Base-by-base conservation (phyloP, 2,797 vertebrate species). In the Tadarida brasiliensis region DNA sequence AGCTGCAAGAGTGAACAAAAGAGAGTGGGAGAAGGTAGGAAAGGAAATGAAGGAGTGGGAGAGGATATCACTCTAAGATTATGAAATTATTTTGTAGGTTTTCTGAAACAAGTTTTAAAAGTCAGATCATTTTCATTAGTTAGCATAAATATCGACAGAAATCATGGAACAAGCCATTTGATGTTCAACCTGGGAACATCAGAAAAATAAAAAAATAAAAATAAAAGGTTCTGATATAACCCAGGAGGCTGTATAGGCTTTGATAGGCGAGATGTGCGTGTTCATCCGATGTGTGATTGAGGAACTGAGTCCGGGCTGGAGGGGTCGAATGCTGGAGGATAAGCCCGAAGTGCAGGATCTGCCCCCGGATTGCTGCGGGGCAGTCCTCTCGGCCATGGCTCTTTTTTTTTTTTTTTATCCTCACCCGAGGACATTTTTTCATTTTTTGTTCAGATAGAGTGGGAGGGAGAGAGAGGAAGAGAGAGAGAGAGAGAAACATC, bases 21-120 rank as follows among this genome's bases (percentile, higher is more conserved):
- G 47, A 63, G 12, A 7, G 0, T 44, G 12, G 28, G 20, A 63
- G 26, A 44, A 65, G 8, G 44, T 44, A 19, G 39, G 24, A 54
- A 71, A 86, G 16, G 71, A 67, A 81, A 51, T 74, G 65, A 35
- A 22, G 49, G 12, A 14, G 12, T 33, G 11, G 33, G 12, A 65
- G 22, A n/a, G 61, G 59, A 28, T 8, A 17, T 2, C 5, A 0
- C 15, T 56, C 20, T 67, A 49, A n/a, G 19, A 57, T 4, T 6
- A 67, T n/a, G n/a, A 77, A 71, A 77, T n/a, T 83, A 90, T 26
- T 83, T 19, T 65, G 4, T 74, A 67, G 11, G 11, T 63, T 84
- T 84, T 80, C 89, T 63, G 77, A 93, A 95, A 85, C 19, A 65
- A 35, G 8, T 85, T 80, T 85, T 54, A 56, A 24, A 92, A 93